A percentile compares a stretch with the other conserved stretches of the same genome.
phyloP scores from a whole-genome alignment of 1,140 invertebrate genomes.

The Chrysopa pallens region DNA sequence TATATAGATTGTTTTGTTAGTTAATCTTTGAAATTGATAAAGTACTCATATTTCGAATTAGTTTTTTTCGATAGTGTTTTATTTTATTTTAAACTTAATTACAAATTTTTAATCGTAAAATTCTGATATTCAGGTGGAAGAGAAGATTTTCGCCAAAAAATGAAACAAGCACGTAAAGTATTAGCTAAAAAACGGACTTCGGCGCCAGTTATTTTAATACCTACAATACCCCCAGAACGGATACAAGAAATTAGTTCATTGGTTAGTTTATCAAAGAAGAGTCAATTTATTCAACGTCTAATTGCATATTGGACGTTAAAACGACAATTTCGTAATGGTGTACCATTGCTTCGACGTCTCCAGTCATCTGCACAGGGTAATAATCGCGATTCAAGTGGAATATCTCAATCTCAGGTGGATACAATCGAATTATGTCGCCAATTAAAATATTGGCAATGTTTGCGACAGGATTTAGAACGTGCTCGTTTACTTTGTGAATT shows the following conservation, averaged over 20 bases:
- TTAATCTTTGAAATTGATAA: too few relatives aligned
- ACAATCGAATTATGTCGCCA: slow-evolving; percentile 63
- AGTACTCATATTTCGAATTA: too few relatives aligned
- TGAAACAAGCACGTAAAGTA: slow-evolving; percentile 56
- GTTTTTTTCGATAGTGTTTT: too few relatives aligned
- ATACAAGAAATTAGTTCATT: slow-evolving; percentile 67
- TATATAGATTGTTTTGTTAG: too few relatives aligned
- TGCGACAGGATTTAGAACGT: slow-evolving; percentile 87
- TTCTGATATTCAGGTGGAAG: slow-evolving; percentile 24
- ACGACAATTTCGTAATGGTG: slow-evolving; percentile 87
- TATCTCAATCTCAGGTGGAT: slow-evolving; percentile 30
- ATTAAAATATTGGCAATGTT: slow-evolving; percentile 85
- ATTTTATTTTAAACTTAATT: slow-evolving; percentile 1
- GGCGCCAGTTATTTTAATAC: slow-evolving; percentile 81
- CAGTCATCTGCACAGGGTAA: slow-evolving; percentile 45
- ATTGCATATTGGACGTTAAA: slow-evolving; percentile 92
- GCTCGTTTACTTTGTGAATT: slow-evolving; percentile 84
- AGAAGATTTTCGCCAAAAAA: slow-evolving; percentile 39
- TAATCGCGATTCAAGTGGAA: slow-evolving; percentile 13
- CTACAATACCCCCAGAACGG: slow-evolving; percentile 79
- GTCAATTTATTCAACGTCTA: slow-evolving; percentile 72
- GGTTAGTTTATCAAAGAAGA: slow-evolving; percentile 53
- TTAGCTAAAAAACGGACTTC: slow-evolving; percentile 69
- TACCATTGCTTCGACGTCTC: slow-evolving; percentile 74
- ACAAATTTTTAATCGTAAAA: slow-evolving; percentile 3